Conservation (phyloP, 2,888 invertebrate genomes). For the Callimorpha dominula region DNA sequence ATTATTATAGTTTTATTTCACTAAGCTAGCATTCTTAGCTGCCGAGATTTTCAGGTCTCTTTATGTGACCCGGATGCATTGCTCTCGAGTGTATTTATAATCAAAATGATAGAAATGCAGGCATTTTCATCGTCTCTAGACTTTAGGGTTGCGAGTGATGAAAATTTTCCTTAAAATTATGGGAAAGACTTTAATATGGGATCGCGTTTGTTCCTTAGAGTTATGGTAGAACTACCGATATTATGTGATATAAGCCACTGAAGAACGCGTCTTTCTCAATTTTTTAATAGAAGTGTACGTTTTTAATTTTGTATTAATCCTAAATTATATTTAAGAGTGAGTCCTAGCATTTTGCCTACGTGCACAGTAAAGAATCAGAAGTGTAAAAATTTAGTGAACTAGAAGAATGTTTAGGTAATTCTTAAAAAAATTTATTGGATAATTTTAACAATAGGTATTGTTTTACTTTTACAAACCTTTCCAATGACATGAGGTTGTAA, state of each 20-base stretch:
- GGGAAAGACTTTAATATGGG: neutral
- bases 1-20: too few species aligned
- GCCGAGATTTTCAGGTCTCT: too few species aligned
- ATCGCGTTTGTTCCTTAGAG: neutral
- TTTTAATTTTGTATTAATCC: neutral
- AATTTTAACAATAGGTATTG: neutral
- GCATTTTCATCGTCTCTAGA: neutral
- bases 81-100: too few species aligned
- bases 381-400: neutral
- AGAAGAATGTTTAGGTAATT: neutral
- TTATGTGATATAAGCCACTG: too few species aligned
- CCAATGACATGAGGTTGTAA: too few species aligned
- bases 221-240: too few species aligned
- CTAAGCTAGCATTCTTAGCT: too few species aligned
- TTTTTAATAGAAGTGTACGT: neutral
- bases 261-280: too few species aligned
- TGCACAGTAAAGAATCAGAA: neutral
- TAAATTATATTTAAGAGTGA: constrained; percentile 7
- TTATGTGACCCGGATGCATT: too few species aligned
- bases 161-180: neutral
- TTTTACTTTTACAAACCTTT: too few species aligned
- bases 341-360: constrained; percentile 5
- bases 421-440: neutral
- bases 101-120: neutral
- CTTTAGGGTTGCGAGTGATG: neutral